Base-by-base conservation (phyloP, 2,888 invertebrate genomes). In the Eupithecia dodoneata region DNA sequence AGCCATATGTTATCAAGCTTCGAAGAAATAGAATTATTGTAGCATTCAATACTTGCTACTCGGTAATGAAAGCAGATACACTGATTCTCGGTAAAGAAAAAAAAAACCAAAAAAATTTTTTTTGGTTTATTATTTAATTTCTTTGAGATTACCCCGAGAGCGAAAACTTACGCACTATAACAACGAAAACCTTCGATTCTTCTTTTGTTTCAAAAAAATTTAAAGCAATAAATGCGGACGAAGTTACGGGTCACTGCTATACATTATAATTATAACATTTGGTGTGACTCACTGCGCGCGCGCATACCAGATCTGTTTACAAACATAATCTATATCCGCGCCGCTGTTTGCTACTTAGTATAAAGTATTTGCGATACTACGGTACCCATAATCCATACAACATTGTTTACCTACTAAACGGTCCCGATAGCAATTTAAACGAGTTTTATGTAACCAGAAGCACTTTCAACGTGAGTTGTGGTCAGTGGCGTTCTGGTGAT, bases 271-370 rank as follows among this genome's bases (percentile, higher is more conserved):
- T 45, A 10, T 30, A 47, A 18, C 70, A 18, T 66, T 66, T 47
- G 45, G 69, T 74, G 65, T 75, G 71, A 75, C 65, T 71, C 75
- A 75, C 49, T 42, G 47, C 49, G 47, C 18, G 71, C 13, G 18
- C 75, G 71, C 52, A 73, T 44, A 59, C 73, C 73, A 41, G 42
- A 42, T 69, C 55, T 65, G 74, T 65, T 71, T 71, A 75, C 71
- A 42, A 49, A 71, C 65, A 52, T 52, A 45, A 69, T 65, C 63
- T 45, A 65, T 71, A 49, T 65, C 75, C 59, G 70, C 15, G 65
- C 49, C n/a, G 13, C n/a, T 49, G 71, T 66, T 65, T 65, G 63
- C 52, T 69, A 69, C 10, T n/a, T 9, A 63, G 63, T n/a, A 7
- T 6, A n/a, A 2, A 52, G 52, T 59, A 6, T 59, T 59, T 59